Conservation (phyloP, 2,888 invertebrate species). For the Calephelis perditalis region DNA sequence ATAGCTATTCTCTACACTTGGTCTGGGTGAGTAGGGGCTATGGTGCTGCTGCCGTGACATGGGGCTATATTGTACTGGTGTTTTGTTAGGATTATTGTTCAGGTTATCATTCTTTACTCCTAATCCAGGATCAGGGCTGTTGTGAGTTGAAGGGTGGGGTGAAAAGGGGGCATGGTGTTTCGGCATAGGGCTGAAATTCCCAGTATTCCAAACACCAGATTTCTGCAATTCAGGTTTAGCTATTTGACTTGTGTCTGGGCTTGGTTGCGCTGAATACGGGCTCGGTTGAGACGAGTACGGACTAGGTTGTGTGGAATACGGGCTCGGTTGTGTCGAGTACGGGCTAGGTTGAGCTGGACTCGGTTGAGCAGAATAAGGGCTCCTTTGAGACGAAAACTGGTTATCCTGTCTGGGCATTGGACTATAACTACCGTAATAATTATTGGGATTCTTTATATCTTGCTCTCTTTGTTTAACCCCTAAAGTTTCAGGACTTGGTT, state of each 20-base stretch:
- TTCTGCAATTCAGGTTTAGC: constrained; percentile 63
- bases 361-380: constrained; percentile 68
- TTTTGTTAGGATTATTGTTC: constrained; percentile 53
- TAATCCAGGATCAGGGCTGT: constrained; percentile 62
- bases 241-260: constrained; percentile 70
- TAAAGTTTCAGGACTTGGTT: constrained; percentile 63
- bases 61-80: constrained; percentile 66
- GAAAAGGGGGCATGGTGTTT: constrained; percentile 69
- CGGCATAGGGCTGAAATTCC: constrained; percentile 68
- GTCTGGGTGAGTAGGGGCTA: constrained; percentile 65
- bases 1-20: constrained; percentile 56
- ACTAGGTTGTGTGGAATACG: constrained; percentile 66
- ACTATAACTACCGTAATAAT: constrained; percentile 63
- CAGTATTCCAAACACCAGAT: constrained; percentile 62
- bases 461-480: constrained; percentile 44
- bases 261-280: constrained; percentile 68
- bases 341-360: constrained; percentile 72
- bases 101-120: constrained; percentile 53
- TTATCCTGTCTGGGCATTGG: constrained; percentile 68
- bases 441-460: constrained; percentile 62
- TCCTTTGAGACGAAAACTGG: constrained; percentile 65
- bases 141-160: constrained; percentile 63
- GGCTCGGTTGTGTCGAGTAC: constrained; percentile 66
- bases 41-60: constrained; percentile 68
- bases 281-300: constrained; percentile 71